Evolutionary conservation across 2,797 vertebrate species (phyloP).

Genomic region (Lepilemur ruficaudatus): DNA sequence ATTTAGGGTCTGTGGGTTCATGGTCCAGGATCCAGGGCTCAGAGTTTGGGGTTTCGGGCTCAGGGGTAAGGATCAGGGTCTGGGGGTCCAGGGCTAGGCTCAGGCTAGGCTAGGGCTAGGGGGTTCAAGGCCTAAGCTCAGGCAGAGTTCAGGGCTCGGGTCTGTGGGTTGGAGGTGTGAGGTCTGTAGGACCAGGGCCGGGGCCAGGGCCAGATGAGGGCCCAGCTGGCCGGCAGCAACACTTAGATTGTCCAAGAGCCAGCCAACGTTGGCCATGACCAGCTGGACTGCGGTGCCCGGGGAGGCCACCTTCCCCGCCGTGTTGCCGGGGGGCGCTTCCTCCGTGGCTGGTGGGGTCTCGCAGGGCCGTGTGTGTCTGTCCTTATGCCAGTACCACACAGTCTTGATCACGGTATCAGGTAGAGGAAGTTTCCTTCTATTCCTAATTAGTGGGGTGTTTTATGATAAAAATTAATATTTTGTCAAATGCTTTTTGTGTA

Average conservation of each 20-base stretch:
- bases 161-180: too few species aligned
- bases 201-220: too few species aligned
- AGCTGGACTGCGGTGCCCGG: conserved; percentile 92
- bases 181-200: too few species aligned
- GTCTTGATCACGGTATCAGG: not conserved
- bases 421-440: not conserved
- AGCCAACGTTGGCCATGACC: conserved; percentile 96
- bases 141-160: not conserved
- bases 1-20: not conserved
- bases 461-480: not conserved
- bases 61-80: not conserved
- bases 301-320: conserved; percentile 88
- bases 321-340: conserved; percentile 73
- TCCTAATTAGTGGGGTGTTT: not conserved
- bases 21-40: too few species aligned
- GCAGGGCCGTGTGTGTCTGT: conserved; percentile 10
- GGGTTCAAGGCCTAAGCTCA: not conserved
- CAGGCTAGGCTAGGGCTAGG: too few species aligned
- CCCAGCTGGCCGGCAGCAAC: not conserved
- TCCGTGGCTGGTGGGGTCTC: conserved; percentile 63
- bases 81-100: not conserved
- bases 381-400: too few species aligned
- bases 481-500: not conserved
- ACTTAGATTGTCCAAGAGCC: conserved; percentile 97
- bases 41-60: not conserved